Evolutionary conservation across 2,888 invertebrate genomes (phyloP).

Genomic region (Tipula lateralis): DNA sequence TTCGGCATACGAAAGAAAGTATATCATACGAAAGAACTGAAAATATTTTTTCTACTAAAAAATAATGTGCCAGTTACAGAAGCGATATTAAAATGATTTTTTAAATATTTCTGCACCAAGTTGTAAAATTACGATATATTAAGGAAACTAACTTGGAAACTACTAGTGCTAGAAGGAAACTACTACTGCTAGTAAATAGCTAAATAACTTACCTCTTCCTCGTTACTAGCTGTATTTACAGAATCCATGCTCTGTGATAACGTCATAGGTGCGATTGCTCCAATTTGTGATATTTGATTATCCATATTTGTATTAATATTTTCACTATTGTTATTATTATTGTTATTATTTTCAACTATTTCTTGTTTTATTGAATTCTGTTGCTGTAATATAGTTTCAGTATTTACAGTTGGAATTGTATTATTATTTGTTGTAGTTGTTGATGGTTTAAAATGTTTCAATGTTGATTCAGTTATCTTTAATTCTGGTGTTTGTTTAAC

Average conservation of each 20-base stretch:
- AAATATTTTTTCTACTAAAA: too few relatives aligned
- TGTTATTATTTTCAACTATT: conserved; percentile 34
- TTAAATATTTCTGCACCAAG: too few relatives aligned
- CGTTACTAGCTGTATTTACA: conserved; percentile 90
- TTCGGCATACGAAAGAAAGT: too few relatives aligned
- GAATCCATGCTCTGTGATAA: conserved; percentile 97
- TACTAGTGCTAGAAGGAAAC: too few relatives aligned
- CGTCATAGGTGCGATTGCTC: conserved; percentile 67
- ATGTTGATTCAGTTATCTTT: conserved; percentile 33
- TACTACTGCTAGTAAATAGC: too few relatives aligned
- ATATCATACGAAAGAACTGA: too few relatives aligned
- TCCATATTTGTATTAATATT: conserved; percentile 44
- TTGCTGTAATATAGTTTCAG: conserved; percentile 35
- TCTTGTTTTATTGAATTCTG: conserved; percentile 34
- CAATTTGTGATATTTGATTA: conserved; percentile 53
- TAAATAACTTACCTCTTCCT: conserved; percentile 97
- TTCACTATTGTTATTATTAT: conserved; percentile 34
- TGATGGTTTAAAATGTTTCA: conserved; percentile 32
- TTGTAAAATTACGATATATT: too few relatives aligned
- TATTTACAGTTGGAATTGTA: conserved; percentile 41
- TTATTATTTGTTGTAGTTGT: conserved; percentile 40
- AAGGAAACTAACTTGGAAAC: too few relatives aligned
- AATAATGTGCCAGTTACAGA: too few relatives aligned
- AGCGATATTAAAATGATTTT: too few relatives aligned
- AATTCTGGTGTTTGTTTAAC: conserved; percentile 36